A percentile compares a stretch with the other conserved stretches of the same genome.
These are phyloP conservation scores for Siniperca chuatsi DNA, from an alignment of 2,113 vertebrate genomes.

Conservation along the genomic window DNA sequence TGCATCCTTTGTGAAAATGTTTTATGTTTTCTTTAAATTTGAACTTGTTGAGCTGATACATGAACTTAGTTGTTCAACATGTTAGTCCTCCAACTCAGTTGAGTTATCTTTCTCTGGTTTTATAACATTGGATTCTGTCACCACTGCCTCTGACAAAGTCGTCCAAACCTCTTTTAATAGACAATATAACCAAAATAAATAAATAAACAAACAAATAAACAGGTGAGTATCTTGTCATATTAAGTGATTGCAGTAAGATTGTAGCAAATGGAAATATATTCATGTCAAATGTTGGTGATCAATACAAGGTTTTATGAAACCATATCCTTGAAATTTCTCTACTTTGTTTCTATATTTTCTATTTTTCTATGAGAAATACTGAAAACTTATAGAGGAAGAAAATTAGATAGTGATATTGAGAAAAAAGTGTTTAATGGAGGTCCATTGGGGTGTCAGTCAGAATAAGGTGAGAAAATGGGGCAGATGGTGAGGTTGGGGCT, in stretches of 20 bases:
- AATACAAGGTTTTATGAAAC: not conserved
- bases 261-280: not conserved
- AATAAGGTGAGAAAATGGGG: conserved; percentile 73
- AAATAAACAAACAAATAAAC: not conserved
- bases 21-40: too few relatives aligned
- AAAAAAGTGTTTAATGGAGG: conserved; percentile 17
- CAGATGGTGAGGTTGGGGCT: conserved; percentile 81
- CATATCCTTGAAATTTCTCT: not conserved
- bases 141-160: not conserved
- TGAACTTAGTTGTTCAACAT: too few relatives aligned
- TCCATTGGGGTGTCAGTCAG: conserved; percentile 35
- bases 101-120: not conserved
- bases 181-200: not conserved
- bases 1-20: not conserved
- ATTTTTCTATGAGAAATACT: not conserved
- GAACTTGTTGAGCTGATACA: too few relatives aligned
- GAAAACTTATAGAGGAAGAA: not conserved
- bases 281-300: not conserved
- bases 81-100: not conserved
- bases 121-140: too few relatives aligned
- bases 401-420: not conserved
- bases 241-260: not conserved
- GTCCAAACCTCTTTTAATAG: not conserved
- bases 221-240: not conserved
- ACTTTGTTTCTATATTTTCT: not conserved